These are phyloP conservation scores for Apis dorsata DNA, from an alignment of 1,140 invertebrate species.

Conservation along the genomic window DNA sequence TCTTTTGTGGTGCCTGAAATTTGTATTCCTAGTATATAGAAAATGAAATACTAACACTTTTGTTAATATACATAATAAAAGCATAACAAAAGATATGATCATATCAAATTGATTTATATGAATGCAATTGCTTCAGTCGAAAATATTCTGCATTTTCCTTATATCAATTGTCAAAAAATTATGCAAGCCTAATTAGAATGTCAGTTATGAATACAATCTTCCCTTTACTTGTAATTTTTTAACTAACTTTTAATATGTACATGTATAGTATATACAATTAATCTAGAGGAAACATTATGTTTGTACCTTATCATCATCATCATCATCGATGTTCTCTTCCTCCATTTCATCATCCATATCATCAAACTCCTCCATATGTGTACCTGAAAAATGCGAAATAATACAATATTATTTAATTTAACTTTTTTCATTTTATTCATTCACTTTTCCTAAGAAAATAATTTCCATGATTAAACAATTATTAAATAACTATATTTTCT, in stretches of 20 bases:
- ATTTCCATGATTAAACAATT: not conserved
- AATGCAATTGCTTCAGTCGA: not conserved
- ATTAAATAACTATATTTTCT: not conserved
- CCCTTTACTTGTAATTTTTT: not conserved
- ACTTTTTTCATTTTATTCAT: not conserved
- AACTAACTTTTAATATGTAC: slow-evolving; percentile 37
- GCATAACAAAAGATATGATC: slow-evolving; percentile 20
- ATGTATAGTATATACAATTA: not conserved
- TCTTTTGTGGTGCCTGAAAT: slow-evolving; percentile 80
- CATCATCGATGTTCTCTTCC: slow-evolving; percentile 87
- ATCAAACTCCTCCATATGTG: slow-evolving; percentile 87
- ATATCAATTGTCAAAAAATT: not conserved
- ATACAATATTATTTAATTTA: not conserved
- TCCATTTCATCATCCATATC: slow-evolving; percentile 89
- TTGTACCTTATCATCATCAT: slow-evolving; percentile 84
- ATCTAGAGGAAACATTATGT: not conserved
- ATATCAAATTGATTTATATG: not conserved
- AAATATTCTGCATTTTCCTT: slow-evolving; percentile 45
- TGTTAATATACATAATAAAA: slow-evolving; percentile 57
- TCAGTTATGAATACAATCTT: slow-evolving; percentile 42
- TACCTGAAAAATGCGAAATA: slow-evolving; percentile 70
- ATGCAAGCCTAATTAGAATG: slow-evolving; percentile 30
- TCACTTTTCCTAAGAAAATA: not conserved
- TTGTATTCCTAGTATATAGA: slow-evolving; percentile 74
- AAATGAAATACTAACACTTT: slow-evolving; percentile 47